These are phyloP conservation scores for Gnathonemus longibarbis DNA, from an alignment of 2,113 vertebrate genomes.

Conservation along the genomic window DNA sequence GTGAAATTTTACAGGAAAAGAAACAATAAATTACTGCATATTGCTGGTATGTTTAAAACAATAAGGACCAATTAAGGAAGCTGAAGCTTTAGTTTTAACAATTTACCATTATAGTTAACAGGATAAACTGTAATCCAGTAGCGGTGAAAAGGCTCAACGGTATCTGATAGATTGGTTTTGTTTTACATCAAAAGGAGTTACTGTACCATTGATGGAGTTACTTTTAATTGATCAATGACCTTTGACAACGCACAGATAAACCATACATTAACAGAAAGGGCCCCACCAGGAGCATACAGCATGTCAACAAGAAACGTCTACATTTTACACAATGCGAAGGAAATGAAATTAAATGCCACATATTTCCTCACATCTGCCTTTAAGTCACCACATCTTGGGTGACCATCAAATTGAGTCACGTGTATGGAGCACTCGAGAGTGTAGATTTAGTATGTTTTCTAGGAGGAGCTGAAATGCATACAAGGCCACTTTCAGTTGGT, in stretches of 20 bases:
- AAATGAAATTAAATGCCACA: neutral
- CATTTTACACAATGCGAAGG: neutral
- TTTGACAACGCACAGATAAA: slow-evolving; percentile 28
- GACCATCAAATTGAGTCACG: neutral
- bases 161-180: neutral
- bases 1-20: neutral
- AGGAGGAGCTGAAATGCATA: neutral
- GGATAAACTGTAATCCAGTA: neutral
- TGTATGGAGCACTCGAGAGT: neutral
- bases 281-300: slow-evolving; percentile 9
- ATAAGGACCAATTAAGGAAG: neutral
- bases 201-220: slow-evolving; percentile 41
- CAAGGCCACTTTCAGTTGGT: neutral
- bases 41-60: neutral
- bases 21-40: neutral
- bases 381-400: neutral
- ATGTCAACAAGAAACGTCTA: slow-evolving; percentile 15
- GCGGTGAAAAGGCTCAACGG: neutral
- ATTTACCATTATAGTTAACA: neutral
- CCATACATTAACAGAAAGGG: slow-evolving; percentile 26
- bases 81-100: neutral
- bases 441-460: neutral
- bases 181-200: slow-evolving; percentile 41
- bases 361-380: neutral
- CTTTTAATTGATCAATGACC: slow-evolving; percentile 31